phyloP scores from a whole-genome alignment of 2,797 vertebrate genomes.

The Pseudochaenichthys georgianus region DNA sequence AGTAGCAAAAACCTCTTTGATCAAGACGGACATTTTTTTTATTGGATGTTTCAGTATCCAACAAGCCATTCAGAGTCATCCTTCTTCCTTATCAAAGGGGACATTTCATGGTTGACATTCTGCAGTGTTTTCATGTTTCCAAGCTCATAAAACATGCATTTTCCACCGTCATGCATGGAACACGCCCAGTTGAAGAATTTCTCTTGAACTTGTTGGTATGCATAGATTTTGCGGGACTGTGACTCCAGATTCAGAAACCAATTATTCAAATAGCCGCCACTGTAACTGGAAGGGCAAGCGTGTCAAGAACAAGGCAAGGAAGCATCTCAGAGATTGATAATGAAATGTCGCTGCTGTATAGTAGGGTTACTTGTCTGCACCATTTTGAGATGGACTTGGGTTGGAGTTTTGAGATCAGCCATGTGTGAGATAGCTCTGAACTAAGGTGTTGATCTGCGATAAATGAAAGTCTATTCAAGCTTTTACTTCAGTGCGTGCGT shows the following conservation, averaged over 20 bases:
- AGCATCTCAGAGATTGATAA: conserved; percentile 59
- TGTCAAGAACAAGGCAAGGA: conserved; percentile 70
- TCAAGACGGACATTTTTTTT: conserved; percentile 3
- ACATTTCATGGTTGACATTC: conserved; percentile 42
- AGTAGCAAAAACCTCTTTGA: conserved; percentile 15
- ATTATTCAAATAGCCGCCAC: conserved; percentile 80
- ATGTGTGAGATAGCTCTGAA: conserved; percentile 61
- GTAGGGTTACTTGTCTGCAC: conserved; percentile 44
- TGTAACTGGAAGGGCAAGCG: conserved; percentile 65
- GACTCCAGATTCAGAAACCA: conserved; percentile 78
- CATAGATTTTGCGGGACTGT: conserved; percentile 73
- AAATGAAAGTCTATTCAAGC: conserved; percentile 36
- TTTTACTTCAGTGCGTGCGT: conserved; percentile 9
- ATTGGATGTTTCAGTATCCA: conserved; percentile 15
- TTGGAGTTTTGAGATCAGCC: conserved; percentile 44
- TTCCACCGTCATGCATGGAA: conserved; percentile 37
- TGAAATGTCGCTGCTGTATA: conserved; percentile 47
- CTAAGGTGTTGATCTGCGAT: conserved; percentile 42
- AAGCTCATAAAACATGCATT: conserved; percentile 73
- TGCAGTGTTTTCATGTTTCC: conserved; percentile 55
- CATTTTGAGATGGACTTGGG: conserved; percentile 47
- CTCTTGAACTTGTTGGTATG: conserved; percentile 75
- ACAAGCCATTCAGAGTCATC: neutral
- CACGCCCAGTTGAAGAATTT: conserved; percentile 53
- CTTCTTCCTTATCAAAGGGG: conserved; percentile 30